Conservation (phyloP, 2,888 invertebrate species). For the Cecidostiba fungosa region DNA sequence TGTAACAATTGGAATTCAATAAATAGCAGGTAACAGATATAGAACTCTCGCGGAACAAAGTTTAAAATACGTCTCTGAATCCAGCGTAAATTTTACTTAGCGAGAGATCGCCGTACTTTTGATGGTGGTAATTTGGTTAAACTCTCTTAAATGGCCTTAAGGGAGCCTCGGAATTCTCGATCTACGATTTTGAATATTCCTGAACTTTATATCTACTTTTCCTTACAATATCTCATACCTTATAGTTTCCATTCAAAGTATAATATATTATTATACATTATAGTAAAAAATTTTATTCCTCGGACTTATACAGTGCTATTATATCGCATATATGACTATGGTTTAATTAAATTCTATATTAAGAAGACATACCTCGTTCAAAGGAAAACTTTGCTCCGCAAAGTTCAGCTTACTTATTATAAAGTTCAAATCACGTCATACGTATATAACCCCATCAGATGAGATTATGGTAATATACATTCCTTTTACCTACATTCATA, state of each 20-base stretch:
- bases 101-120: constrained; percentile 11
- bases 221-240: neutral
- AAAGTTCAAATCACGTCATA: neutral
- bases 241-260: neutral
- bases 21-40: neutral
- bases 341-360: neutral
- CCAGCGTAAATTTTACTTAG: constrained; percentile 16
- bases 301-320: too few relatives aligned
- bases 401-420: constrained; percentile 3
- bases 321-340: neutral
- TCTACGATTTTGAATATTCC: neutral
- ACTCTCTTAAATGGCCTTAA: constrained; percentile 17
- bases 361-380: too few relatives aligned
- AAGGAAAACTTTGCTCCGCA: neutral
- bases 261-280: neutral
- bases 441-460: too few relatives aligned
- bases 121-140: constrained; percentile 5
- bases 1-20: neutral
- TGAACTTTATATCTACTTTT: constrained; percentile 8
- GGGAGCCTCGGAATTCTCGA: neutral
- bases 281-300: too few relatives aligned
- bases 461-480: neutral
- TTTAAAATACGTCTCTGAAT: neutral
- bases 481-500: neutral
- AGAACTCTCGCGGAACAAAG: neutral